Conservation (phyloP, 1,140 invertebrate species). For the Caerostris darwini region DNA sequence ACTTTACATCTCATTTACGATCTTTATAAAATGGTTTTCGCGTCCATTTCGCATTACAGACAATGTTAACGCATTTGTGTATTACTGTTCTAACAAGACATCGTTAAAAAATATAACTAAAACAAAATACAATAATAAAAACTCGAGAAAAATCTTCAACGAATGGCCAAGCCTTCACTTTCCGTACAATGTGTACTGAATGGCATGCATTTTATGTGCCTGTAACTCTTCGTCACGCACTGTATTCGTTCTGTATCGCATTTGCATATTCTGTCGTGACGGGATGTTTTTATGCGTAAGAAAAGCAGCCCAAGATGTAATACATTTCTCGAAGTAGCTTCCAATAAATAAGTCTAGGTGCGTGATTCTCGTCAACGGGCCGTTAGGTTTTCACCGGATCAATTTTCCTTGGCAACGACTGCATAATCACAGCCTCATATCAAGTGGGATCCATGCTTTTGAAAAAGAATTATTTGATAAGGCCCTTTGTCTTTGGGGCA, state of each 20-base stretch:
- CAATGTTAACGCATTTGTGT: too few relatives aligned
- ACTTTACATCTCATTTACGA: too few relatives aligned
- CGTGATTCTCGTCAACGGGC: conserved; percentile 65
- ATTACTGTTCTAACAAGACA: too few relatives aligned
- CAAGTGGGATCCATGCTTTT: not conserved
- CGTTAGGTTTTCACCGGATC: conserved; percentile 66
- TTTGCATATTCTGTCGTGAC: conserved; percentile 72
- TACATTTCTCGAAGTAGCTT: conserved; percentile 25
- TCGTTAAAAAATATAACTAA: too few relatives aligned
- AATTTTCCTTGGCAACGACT: conserved; percentile 45
- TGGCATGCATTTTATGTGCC: not conserved
- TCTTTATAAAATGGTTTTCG: too few relatives aligned
- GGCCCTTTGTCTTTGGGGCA: conserved; percentile 12
- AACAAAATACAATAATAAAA: too few relatives aligned
- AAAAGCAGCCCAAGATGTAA: conserved; percentile 7
- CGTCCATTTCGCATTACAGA: too few relatives aligned
- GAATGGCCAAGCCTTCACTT: too few relatives aligned
- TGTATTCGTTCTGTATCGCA: not conserved
- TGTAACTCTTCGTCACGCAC: conserved; percentile 15
- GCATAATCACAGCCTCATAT: conserved; percentile 11
- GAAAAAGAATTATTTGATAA: not conserved
- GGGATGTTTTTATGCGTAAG: conserved; percentile 57
- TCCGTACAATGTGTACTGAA: too few relatives aligned
- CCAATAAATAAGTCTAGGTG: conserved; percentile 24
- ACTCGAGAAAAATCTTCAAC: too few relatives aligned